Conservation (phyloP, 2,888 invertebrate genomes). For the Tuta absoluta region DNA sequence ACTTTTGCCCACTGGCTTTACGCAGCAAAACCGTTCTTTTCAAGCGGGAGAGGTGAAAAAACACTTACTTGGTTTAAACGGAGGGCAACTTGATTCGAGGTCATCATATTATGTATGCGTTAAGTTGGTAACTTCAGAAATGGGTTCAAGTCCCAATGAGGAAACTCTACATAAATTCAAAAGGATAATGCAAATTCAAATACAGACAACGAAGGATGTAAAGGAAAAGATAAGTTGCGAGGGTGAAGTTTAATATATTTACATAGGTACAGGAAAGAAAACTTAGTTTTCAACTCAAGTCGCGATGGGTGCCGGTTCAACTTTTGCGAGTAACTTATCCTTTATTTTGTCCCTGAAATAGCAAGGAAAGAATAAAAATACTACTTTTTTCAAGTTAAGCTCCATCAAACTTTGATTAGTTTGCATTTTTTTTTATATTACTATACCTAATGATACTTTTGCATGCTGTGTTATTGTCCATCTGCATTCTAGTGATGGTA, state of each 20-base stretch:
- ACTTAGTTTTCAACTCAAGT: not conserved
- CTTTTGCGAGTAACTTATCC: not conserved
- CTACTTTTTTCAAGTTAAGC: not conserved
- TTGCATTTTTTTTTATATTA: too few relatives aligned
- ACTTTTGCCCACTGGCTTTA: too few relatives aligned
- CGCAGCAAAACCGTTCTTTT: too few relatives aligned
- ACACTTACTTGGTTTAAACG: constrained; percentile 63
- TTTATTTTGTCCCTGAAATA: constrained; percentile 40
- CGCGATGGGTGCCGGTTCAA: not conserved
- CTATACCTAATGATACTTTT: too few relatives aligned
- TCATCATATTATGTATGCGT: constrained; percentile 42
- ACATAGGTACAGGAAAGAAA: not conserved
- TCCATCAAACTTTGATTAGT: too few relatives aligned
- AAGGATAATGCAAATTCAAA: constrained; percentile 29
- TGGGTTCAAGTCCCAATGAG: constrained; percentile 36
- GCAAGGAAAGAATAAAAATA: constrained; percentile 36
- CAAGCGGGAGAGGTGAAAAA: too few relatives aligned
- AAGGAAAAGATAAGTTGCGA: constrained; percentile 10
- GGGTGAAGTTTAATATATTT: constrained; percentile 1
- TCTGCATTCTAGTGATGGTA: too few relatives aligned
- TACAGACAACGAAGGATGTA: constrained; percentile 1
- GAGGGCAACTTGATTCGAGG: constrained; percentile 46
- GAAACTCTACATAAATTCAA: constrained; percentile 34
- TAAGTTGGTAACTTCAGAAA: constrained; percentile 39
- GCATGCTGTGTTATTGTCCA: too few relatives aligned